Conservation (phyloP, 2,113 vertebrate species). For the Rousettus leschenaultii region DNA sequence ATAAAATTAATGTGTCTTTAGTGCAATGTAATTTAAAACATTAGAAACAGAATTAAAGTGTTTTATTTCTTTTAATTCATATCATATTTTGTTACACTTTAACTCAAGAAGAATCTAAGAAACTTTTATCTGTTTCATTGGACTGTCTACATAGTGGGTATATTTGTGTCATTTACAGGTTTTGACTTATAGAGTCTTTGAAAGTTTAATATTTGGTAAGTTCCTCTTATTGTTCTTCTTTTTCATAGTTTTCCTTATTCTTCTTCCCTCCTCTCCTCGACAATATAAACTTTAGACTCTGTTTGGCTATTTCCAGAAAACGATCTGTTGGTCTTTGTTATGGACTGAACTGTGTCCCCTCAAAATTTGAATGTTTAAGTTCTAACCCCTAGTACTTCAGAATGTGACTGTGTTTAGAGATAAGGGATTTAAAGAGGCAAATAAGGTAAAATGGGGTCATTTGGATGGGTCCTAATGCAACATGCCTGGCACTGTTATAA, state of each 20-base stretch:
- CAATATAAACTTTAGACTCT: not conserved
- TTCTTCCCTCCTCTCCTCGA: not conserved
- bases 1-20: not conserved
- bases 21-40: slow-evolving; percentile 9
- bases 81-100: not conserved
- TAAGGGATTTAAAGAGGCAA: no score
- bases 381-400: not conserved
- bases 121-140: not conserved
- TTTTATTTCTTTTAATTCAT: slow-evolving; percentile 15
- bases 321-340: not conserved
- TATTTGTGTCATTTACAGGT: not conserved
- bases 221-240: not conserved
- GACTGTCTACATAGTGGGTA: not conserved
- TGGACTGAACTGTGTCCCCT: not conserved
- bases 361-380: not conserved
- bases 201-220: not conserved
- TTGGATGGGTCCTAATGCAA: no score
- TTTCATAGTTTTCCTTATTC: not conserved
- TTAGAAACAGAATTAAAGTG: not conserved
- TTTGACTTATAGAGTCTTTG: not conserved
- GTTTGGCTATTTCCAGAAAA: not conserved
- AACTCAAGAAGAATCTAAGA: not conserved
- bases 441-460: no score
- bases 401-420: no score
- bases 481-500: no score